These are phyloP conservation scores for Buteo buteo DNA, from an alignment of 2,113 vertebrate genomes.

Conservation along the genomic window DNA sequence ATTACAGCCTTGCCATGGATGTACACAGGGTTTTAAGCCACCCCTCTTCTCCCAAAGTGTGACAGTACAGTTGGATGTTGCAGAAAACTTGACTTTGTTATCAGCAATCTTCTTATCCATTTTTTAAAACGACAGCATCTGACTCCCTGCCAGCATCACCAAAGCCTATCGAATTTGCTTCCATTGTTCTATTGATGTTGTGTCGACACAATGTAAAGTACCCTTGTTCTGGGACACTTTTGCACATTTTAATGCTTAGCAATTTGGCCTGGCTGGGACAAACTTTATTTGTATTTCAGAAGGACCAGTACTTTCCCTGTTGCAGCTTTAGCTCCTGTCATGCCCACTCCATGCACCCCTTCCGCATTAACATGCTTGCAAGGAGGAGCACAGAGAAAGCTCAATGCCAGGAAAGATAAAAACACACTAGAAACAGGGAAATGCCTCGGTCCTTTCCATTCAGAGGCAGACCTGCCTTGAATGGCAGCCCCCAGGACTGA, in stretches of 20 bases:
- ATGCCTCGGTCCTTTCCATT: background rate
- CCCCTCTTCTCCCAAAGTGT: background rate
- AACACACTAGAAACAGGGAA: background rate
- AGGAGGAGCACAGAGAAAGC: background rate
- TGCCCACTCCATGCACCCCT: background rate
- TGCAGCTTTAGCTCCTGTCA: background rate
- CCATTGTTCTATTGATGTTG: background rate
- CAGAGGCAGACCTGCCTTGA: slow-evolving; percentile 42
- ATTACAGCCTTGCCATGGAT: background rate
- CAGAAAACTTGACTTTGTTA: background rate
- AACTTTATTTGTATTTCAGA: background rate
- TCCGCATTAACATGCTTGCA: background rate
- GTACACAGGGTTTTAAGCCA: background rate
- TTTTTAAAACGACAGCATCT: background rate
- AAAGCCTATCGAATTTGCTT: background rate
- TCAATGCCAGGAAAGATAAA: background rate
- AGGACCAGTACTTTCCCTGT: background rate
- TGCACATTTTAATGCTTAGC: background rate
- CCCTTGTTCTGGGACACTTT: background rate
- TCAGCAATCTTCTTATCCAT: background rate
- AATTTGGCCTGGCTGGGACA: background rate
- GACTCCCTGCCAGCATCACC: background rate
- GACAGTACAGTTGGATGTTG: background rate
- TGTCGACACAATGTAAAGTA: background rate
- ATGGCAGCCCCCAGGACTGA: slow-evolving; percentile 12